Evolutionary conservation across 2,797 vertebrate species (phyloP).

Genomic region (Buphagus erythrorhynchus): DNA sequence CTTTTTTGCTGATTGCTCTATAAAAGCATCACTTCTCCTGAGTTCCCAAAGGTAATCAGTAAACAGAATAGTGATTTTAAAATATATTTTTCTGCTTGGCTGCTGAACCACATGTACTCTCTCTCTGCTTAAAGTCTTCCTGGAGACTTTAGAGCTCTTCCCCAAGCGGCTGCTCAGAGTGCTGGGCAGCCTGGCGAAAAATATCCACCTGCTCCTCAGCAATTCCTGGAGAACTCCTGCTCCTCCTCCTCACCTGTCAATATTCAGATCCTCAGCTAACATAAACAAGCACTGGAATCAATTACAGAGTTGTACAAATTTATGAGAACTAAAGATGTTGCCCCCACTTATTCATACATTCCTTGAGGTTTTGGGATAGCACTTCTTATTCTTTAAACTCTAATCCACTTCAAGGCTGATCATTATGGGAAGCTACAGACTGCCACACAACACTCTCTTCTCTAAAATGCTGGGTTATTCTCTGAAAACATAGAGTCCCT

Average conservation of each 20-base stretch:
- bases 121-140: neutral
- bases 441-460: neutral
- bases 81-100: conserved; percentile 60
- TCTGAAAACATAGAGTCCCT: neutral
- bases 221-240: neutral
- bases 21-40: neutral
- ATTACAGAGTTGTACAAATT: neutral
- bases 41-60: conserved; percentile 63
- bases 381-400: neutral
- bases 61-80: conserved; percentile 62
- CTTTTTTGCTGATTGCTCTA: conserved; percentile 62
- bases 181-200: neutral
- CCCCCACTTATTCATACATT: neutral
- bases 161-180: neutral
- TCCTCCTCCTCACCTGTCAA: neutral
- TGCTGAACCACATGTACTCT: conserved; percentile 29
- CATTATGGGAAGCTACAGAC: neutral
- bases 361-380: too few species aligned
- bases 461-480: neutral
- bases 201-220: neutral
- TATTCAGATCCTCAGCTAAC: neutral
- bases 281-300: neutral
- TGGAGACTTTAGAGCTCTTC: neutral
- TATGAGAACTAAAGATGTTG: neutral
- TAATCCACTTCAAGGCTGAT: neutral